These are phyloP conservation scores for Sebastes wilsoni DNA, from an alignment of 2,797 vertebrate genomes.

Conservation along the genomic window DNA sequence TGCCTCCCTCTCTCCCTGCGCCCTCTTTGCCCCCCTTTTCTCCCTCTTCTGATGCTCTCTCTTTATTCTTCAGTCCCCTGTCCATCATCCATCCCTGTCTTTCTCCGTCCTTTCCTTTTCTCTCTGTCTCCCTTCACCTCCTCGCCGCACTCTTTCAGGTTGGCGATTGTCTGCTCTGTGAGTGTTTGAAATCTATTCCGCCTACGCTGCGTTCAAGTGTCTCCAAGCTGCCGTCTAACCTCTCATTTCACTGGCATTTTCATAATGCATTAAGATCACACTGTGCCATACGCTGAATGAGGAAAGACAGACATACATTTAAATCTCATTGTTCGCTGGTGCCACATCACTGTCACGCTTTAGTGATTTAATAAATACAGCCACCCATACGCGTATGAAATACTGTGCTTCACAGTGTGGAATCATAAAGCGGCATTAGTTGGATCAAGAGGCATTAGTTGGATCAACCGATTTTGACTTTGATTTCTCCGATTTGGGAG, in stretches of 20 bases:
- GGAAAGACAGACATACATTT: constrained; percentile 24
- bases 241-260: constrained; percentile 53
- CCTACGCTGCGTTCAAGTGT: constrained; percentile 62
- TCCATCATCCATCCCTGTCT: background rate
- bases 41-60: background rate
- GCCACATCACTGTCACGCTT: background rate
- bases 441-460: background rate
- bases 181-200: constrained; percentile 66
- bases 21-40: background rate
- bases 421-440: background rate
- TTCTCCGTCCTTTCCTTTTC: background rate
- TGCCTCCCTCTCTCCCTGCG: background rate
- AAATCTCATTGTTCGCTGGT: constrained; percentile 16
- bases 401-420: no score
- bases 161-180: constrained; percentile 51
- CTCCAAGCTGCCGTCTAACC: constrained; percentile 60
- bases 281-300: background rate
- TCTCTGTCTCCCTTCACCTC: constrained; percentile 29
- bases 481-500: background rate
- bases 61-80: background rate
- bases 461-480: background rate
- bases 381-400: background rate
- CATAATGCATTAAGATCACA: constrained; percentile 48
- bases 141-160: constrained; percentile 30
- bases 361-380: background rate